A percentile compares a stretch with the other conserved stretches of the same genome.
Conservation (phyloP, 2,888 invertebrate genomes). For the Lasioglossum leucozonium region DNA sequence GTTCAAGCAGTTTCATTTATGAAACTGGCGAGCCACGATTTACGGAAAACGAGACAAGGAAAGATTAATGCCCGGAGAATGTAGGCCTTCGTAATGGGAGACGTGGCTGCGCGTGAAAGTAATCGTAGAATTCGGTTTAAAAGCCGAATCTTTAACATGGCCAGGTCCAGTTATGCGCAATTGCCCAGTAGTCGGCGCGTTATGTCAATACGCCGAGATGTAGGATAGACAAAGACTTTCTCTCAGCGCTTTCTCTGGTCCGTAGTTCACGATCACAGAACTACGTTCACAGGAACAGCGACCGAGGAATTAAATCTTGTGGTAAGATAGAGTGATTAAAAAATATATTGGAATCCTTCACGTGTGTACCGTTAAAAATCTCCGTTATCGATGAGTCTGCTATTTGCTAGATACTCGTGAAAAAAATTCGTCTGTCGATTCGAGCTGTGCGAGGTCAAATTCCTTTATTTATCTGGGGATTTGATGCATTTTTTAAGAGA, state of each 20-base stretch:
- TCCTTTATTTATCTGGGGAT: neutral
- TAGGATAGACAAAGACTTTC: slow-evolving; percentile 75
- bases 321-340: slow-evolving; percentile 19
- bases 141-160: slow-evolving; percentile 16
- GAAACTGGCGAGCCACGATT: neutral
- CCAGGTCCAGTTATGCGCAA: slow-evolving; percentile 50
- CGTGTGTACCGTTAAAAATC: neutral
- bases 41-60: neutral
- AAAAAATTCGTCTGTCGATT: neutral
- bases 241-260: slow-evolving; percentile 75
- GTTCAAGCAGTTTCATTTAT: neutral
- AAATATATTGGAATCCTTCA: neutral
- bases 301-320: slow-evolving; percentile 18
- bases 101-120: neutral
- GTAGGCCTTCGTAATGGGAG: neutral
- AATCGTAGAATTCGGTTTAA: neutral
- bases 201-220: slow-evolving; percentile 60
- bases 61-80: neutral
- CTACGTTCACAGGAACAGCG: slow-evolving; percentile 12
- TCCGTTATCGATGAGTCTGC: neutral
- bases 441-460: neutral
- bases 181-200: slow-evolving; percentile 24
- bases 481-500: too few relatives aligned
- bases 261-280: slow-evolving; percentile 46
- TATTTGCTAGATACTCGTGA: neutral